Evolutionary conservation across 2,113 vertebrate genomes (phyloP).

Genomic region (Natator depressus): DNA sequence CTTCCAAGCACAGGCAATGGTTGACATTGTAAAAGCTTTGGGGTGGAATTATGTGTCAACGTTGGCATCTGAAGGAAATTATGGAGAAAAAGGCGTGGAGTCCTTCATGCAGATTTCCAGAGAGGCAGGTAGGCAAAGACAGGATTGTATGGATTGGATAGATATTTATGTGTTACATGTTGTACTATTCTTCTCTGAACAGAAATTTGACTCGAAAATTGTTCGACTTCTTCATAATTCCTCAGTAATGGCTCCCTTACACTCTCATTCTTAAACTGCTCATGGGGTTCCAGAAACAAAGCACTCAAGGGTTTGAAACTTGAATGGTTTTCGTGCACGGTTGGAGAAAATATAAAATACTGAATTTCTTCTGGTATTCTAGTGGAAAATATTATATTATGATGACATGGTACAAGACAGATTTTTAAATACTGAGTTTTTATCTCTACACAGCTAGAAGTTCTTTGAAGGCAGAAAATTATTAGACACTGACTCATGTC

Average conservation of each 20-base stretch:
- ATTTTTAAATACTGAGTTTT: background rate
- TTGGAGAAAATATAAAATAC: background rate
- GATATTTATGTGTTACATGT: slow-evolving; percentile 20
- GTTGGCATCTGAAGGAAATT: slow-evolving; percentile 96
- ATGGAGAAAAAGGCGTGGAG: slow-evolving; percentile 97
- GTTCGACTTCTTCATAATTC: background rate
- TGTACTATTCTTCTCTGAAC: background rate
- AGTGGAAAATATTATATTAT: background rate
- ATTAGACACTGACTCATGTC: background rate
- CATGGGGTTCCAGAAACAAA: background rate
- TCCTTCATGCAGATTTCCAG: slow-evolving; percentile 97
- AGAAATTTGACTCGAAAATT: accelerated
- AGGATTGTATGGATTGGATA: background rate
- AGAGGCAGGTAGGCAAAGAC: slow-evolving; percentile 90
- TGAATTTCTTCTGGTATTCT: background rate
- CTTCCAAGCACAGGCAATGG: slow-evolving; percentile 99
- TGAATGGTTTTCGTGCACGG: background rate
- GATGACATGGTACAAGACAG: background rate
- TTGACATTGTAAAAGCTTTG: slow-evolving; percentile 95
- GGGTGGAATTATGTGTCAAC: slow-evolving; percentile 99
- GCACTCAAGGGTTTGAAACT: background rate
- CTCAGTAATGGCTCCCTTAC: background rate
- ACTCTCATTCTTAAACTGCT: background rate
- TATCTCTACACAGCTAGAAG: background rate
- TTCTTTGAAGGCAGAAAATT: background rate